Conservation (phyloP, 1,140 invertebrate genomes). For the Galleria mellonella region DNA sequence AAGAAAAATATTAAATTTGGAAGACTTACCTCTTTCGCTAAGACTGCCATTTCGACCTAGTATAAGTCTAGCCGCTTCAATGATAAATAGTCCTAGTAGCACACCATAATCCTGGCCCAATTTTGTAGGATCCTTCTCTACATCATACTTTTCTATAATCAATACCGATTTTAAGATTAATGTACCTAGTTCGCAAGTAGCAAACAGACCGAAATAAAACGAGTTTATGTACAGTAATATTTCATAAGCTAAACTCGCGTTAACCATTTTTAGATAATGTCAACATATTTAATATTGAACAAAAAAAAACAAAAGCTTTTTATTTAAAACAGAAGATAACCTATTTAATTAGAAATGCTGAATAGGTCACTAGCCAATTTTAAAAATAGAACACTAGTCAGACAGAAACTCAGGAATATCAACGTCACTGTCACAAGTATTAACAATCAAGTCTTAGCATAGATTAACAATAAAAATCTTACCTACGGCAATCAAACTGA, state of each 20-base stretch:
- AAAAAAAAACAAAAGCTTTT: constrained; percentile 1
- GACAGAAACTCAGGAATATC: neutral
- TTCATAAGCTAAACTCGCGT: constrained; percentile 85
- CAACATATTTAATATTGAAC: neutral
- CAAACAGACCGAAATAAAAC: constrained; percentile 90
- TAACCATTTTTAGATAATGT: constrained; percentile 69
- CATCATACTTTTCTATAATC: constrained; percentile 78
- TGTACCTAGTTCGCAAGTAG: constrained; percentile 84
- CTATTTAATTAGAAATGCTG: too few relatives aligned
- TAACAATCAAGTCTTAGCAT: too few relatives aligned
- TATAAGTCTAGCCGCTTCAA: constrained; percentile 86
- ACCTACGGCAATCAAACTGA: too few relatives aligned
- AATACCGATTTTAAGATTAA: constrained; percentile 82
- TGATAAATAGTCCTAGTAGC: constrained; percentile 83
- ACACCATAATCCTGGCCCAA: constrained; percentile 86
- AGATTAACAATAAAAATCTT: too few relatives aligned
- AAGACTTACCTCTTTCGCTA: constrained; percentile 84
- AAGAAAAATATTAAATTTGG: neutral
- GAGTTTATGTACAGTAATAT: constrained; percentile 88
- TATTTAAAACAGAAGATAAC: too few relatives aligned
- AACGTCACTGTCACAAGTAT: too few relatives aligned
- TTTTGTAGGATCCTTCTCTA: constrained; percentile 78
- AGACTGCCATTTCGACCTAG: constrained; percentile 90
- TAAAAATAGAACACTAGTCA: constrained; percentile 25
- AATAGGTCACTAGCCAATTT: too few relatives aligned